Percentiles rank a stretch among this genome's conserved stretches.
phyloP scores from a whole-genome alignment of 2,113 vertebrate genomes.

The Paraplagusia blochii region DNA sequence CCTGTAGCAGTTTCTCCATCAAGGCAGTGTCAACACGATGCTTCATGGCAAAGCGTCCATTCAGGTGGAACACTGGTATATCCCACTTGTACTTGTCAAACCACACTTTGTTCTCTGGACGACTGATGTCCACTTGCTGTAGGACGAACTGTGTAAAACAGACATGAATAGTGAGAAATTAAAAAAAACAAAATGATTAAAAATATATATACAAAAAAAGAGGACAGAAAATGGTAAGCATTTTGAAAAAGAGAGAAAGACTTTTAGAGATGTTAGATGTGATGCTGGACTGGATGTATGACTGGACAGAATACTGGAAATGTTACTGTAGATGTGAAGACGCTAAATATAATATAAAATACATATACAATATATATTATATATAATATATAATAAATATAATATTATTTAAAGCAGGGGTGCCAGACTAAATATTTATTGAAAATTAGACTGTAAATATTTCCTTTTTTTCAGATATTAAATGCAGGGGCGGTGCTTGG shows the following conservation, averaged over 20 bases:
- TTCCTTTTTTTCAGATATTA: no score
- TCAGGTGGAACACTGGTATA: conserved; percentile 65
- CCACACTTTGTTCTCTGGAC: conserved; percentile 54
- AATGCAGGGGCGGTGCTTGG: no score
- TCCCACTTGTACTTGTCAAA: conserved; percentile 56
- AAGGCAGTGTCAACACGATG: conserved; percentile 39
- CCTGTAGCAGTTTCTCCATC: conserved; percentile 47
- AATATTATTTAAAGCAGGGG: no score
- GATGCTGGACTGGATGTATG: not conserved
- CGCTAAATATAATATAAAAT: no score
- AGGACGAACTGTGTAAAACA: conserved; percentile 45
- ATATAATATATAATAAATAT: no score
- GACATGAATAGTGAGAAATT: not conserved
- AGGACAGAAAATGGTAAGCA: no score
- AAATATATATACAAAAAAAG: no score
- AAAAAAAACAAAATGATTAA: not conserved
- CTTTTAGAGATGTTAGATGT: no score
- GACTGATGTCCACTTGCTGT: conserved; percentile 61
- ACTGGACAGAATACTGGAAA: not conserved
- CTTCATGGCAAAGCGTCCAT: conserved; percentile 58
- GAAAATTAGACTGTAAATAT: no score
- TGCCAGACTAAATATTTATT: no score
- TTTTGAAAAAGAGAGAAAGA: no score
- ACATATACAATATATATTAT: no score
- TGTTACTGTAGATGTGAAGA: not conserved